Conservation (phyloP, 2,113 vertebrate genomes). For the Leptodactylus fuscus region DNA sequence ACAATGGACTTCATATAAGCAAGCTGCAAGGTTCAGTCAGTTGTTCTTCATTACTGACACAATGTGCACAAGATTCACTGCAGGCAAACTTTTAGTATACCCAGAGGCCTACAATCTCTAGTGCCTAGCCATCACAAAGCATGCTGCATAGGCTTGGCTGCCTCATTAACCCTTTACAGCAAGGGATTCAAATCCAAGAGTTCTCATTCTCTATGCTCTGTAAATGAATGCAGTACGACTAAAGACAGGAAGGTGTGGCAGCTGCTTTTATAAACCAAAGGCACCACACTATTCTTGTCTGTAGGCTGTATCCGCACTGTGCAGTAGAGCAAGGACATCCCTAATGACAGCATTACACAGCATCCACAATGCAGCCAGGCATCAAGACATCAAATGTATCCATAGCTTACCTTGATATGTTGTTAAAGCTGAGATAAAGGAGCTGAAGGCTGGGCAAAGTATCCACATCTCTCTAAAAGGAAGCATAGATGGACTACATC, state of each 20-base stretch:
- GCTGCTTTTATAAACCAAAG: constrained; percentile 15
- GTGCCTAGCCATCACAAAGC: background rate
- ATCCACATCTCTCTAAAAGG: constrained; percentile 92
- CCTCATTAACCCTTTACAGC: background rate
- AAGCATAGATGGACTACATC: constrained; percentile 69
- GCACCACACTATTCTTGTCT: background rate
- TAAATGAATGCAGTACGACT: background rate
- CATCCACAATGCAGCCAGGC: background rate
- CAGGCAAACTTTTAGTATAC: background rate
- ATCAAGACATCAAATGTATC: constrained; percentile 58
- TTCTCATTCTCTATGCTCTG: no score
- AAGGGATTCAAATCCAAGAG: no score
- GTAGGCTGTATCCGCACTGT: background rate
- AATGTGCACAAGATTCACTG: background rate
- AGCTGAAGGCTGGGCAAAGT: constrained; percentile 90
- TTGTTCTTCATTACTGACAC: background rate
- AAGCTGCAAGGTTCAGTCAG: background rate
- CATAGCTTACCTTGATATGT: constrained; percentile 91
- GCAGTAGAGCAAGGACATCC: background rate
- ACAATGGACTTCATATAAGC: no score
- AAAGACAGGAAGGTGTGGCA: constrained; percentile 25
- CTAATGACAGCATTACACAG: constrained; percentile 48
- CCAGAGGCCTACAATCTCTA: constrained; percentile 19
- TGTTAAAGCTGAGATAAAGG: constrained; percentile 97
- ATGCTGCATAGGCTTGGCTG: background rate